Evolutionary conservation across 1,140 invertebrate species (phyloP).

Genomic region (Pseudoatta argentina): DNA sequence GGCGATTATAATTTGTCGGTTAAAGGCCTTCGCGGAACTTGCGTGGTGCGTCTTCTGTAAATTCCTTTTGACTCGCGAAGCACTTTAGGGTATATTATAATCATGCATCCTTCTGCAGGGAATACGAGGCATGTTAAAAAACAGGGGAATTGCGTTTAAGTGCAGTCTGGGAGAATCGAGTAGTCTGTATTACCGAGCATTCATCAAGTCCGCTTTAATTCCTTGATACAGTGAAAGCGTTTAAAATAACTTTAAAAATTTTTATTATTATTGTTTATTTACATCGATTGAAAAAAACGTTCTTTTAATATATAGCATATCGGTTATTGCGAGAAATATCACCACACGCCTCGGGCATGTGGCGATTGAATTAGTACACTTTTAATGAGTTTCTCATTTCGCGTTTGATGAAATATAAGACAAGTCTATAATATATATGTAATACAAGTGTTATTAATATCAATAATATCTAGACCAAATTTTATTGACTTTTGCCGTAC

Average conservation of each 20-base stretch:
- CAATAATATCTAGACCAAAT: too few relatives aligned
- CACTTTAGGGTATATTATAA: conserved; percentile 34
- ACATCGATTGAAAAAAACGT: too few relatives aligned
- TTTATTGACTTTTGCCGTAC: too few relatives aligned
- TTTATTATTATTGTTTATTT: too few relatives aligned
- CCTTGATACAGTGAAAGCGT: not conserved
- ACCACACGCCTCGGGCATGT: too few relatives aligned
- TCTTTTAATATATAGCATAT: too few relatives aligned
- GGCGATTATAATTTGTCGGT: conserved; percentile 65
- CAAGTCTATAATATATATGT: too few relatives aligned
- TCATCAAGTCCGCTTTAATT: not conserved
- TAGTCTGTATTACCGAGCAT: not conserved
- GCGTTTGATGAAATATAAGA: too few relatives aligned
- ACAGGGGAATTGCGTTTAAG: not conserved
- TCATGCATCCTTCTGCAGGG: not conserved
- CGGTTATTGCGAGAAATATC: too few relatives aligned
- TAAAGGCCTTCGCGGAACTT: conserved; percentile 27
- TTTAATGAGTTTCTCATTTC: too few relatives aligned
- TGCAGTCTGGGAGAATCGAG: not conserved
- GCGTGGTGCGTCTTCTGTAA: conserved; percentile 42
- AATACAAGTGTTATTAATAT: too few relatives aligned
- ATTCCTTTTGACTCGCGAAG: conserved; percentile 22
- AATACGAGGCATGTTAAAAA: not conserved
- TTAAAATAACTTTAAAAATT: not conserved
- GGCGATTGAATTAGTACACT: too few relatives aligned